Conservation (phyloP, 2,888 invertebrate species). For the Tachina grossa region DNA sequence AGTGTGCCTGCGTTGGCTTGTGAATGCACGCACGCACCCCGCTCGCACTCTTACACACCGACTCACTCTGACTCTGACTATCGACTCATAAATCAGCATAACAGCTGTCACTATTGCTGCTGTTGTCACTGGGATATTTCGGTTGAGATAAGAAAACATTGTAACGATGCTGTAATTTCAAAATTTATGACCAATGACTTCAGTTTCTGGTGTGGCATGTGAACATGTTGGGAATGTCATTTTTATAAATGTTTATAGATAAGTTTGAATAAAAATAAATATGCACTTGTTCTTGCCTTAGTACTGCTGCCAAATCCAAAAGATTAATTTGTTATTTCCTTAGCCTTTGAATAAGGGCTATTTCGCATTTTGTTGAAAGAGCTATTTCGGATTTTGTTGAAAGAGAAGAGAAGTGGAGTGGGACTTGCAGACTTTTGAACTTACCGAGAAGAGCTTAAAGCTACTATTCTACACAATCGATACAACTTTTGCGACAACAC, state of each 20-base stretch:
- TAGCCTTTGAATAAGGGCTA: neutral
- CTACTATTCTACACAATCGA: no score
- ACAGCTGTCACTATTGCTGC: conserved; percentile 58
- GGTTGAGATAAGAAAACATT: conserved; percentile 39
- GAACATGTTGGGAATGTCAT: conserved; percentile 44
- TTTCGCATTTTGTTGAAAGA: no score
- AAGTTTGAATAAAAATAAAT: conserved; percentile 13
- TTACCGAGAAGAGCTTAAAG: no score
- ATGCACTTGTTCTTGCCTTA: conserved; percentile 24
- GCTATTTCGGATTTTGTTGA: no score
- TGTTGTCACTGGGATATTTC: conserved; percentile 51
- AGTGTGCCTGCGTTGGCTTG: neutral
- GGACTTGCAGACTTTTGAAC: no score
- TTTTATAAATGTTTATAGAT: conserved; percentile 33
- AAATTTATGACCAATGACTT: conserved; percentile 62
- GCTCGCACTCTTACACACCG: neutral
- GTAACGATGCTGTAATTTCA: conserved; percentile 57
- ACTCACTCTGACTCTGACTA: no score
- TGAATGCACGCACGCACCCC: conserved; percentile 8
- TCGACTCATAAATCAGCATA: conserved; percentile 66
- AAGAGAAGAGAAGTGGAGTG: no score
- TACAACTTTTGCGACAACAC: no score
- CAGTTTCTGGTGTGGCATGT: conserved; percentile 30
- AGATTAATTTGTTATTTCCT: conserved; percentile 13
- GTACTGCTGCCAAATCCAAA: neutral